phyloP scores from a whole-genome alignment of 92 coral and sea anemone species.

The Epizoanthus illoricatus region DNA sequence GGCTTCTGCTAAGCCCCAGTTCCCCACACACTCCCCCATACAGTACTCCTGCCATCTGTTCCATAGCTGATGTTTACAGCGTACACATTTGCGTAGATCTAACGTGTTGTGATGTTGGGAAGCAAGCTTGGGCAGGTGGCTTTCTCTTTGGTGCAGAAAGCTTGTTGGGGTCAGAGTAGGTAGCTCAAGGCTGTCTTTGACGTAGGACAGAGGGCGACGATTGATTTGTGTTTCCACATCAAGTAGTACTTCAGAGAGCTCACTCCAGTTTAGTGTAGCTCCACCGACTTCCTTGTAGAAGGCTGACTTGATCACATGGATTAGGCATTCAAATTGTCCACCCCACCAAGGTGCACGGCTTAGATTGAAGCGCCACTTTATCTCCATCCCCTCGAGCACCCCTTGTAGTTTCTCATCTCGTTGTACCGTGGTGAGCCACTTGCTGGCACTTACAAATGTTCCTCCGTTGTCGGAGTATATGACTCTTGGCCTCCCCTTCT shows the following conservation, averaged over 20 bases:
- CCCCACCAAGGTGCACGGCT: constrained; percentile 39
- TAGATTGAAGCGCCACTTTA: constrained; percentile 36
- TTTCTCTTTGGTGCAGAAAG: constrained; percentile 21
- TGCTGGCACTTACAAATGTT: constrained; percentile 30
- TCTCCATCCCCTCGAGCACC: constrained; percentile 7
- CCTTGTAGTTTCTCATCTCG: constrained; percentile 37
- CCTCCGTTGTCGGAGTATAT: constrained; percentile 44
- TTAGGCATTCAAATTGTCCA: constrained; percentile 37
- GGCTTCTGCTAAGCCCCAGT: too few species aligned
- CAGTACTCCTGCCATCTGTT: constrained; percentile 39
- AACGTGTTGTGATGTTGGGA: neutral
- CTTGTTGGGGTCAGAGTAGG: constrained; percentile 35
- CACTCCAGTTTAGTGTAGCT: constrained; percentile 23
- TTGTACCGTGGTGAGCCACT: constrained; percentile 35
- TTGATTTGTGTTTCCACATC: constrained; percentile 32
- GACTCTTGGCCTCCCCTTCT: constrained; percentile 32
- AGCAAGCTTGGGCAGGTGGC: constrained; percentile 21
- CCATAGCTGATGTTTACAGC: constrained; percentile 44
- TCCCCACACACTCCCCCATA: too few species aligned
- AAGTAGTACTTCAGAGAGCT: constrained; percentile 35
- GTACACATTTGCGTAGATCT: constrained; percentile 25
- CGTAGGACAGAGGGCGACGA: constrained; percentile 21
- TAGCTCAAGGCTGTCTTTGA: constrained; percentile 13
- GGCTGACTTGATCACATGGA: constrained; percentile 33
- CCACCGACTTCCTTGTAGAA: constrained; percentile 16